These are phyloP conservation scores for Prunella himalayana DNA, from an alignment of 2,113 vertebrate genomes.

Conservation along the genomic window DNA sequence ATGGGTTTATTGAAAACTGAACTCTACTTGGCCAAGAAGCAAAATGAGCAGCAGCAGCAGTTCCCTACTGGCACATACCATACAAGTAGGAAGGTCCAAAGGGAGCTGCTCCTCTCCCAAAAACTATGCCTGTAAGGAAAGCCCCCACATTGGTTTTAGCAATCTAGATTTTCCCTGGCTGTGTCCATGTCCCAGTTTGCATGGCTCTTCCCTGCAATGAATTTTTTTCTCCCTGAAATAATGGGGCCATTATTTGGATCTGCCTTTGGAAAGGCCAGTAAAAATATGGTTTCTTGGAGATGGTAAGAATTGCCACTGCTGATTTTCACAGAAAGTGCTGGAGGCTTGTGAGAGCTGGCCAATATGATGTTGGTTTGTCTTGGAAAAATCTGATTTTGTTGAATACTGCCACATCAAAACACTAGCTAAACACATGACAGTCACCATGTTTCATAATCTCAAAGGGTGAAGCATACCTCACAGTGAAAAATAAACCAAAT, in stretches of 20 bases:
- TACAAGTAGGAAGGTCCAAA: not conserved
- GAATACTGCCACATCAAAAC: not conserved
- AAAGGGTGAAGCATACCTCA: not conserved
- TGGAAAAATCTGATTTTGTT: not conserved
- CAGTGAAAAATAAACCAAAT: not conserved
- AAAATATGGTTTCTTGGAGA: not conserved
- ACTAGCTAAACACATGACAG: not conserved
- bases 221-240: not conserved
- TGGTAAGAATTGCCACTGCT: fast-evolving
- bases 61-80: fast-evolving
- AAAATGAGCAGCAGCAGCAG: not conserved
- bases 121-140: not conserved
- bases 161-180: not conserved
- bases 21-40: not conserved
- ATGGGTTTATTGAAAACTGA: not conserved
- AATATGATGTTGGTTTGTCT: not conserved
- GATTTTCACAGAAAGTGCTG: not conserved
- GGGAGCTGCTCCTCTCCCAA: not conserved
- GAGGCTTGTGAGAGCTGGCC: not conserved
- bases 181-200: not conserved
- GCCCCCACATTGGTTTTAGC: not conserved
- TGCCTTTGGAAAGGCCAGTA: not conserved
- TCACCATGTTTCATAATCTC: not conserved
- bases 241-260: not conserved
- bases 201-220: fast-evolving